Evolutionary conservation across 1,140 invertebrate genomes (phyloP).

Genomic region (Rhyzopertha dominica): DNA sequence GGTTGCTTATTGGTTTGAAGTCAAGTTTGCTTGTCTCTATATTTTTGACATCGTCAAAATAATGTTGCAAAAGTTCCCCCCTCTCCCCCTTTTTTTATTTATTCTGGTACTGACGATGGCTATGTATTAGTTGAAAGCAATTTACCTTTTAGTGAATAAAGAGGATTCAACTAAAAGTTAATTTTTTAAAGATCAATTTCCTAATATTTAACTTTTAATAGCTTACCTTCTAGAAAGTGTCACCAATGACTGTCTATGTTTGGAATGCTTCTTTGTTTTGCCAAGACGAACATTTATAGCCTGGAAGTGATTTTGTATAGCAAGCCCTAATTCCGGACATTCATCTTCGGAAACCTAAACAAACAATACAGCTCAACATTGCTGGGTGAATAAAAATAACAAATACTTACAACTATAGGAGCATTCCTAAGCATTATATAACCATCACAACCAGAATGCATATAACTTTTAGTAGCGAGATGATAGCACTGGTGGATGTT

Average conservation of each 20-base stretch:
- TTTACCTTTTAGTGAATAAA: too few relatives aligned
- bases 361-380: conserved; percentile 6
- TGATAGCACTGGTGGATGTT: conserved; percentile 67
- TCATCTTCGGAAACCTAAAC: conserved; percentile 71
- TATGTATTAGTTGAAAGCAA: too few relatives aligned
- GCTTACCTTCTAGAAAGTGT: conserved; percentile 67
- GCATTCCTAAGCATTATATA: conserved; percentile 73
- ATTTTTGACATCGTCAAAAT: too few relatives aligned
- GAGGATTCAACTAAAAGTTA: conserved; percentile 11
- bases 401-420: conserved; percentile 47
- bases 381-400: not conserved
- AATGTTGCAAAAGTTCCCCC: too few relatives aligned
- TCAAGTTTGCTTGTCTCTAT: too few relatives aligned
- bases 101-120: too few relatives aligned
- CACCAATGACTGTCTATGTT: conserved; percentile 78
- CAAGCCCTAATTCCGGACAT: conserved; percentile 73
- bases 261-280: conserved; percentile 62
- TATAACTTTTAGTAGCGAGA: conserved; percentile 77
- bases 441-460: conserved; percentile 76
- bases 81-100: too few relatives aligned
- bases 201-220: not conserved
- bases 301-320: conserved; percentile 84
- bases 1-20: too few relatives aligned
- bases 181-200: not conserved
- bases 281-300: conserved; percentile 73